These are phyloP conservation scores for Aphidius colemani DNA, from an alignment of 2,888 invertebrate species.

Conservation along the genomic window DNA sequence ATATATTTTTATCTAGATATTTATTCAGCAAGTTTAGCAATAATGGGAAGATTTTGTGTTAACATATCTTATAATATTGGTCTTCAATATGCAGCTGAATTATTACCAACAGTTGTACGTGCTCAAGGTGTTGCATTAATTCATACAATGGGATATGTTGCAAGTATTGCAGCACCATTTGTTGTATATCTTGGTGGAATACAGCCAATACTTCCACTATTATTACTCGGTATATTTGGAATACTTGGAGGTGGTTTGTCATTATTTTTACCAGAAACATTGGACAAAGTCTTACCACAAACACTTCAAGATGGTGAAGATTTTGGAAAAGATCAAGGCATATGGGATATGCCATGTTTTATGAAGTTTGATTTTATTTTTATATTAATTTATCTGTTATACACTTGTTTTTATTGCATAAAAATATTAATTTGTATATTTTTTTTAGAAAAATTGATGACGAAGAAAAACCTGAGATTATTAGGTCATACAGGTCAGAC, in stretches of 20 bases:
- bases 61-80: slow-evolving; percentile 91
- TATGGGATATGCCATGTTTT: slow-evolving; percentile 82
- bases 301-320: slow-evolving; percentile 85
- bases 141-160: slow-evolving; percentile 87
- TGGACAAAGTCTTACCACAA: slow-evolving; percentile 84
- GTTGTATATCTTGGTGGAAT: slow-evolving; percentile 80
- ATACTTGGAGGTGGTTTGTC: slow-evolving; percentile 77
- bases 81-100: slow-evolving; percentile 85
- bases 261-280: slow-evolving; percentile 82
- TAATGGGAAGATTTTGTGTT: slow-evolving; percentile 82
- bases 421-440: too few relatives aligned
- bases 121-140: slow-evolving; percentile 86
- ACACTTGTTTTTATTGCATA: not conserved
- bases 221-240: slow-evolving; percentile 78
- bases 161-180: slow-evolving; percentile 82
- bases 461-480: slow-evolving; percentile 47
- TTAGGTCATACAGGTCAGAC: slow-evolving; percentile 49
- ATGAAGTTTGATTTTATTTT: slow-evolving; percentile 63
- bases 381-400: too few relatives aligned
- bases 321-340: slow-evolving; percentile 78
- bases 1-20: slow-evolving; percentile 64
- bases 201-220: slow-evolving; percentile 73
- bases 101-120: slow-evolving; percentile 84
- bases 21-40: slow-evolving; percentile 77
- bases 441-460: slow-evolving; percentile 54